Conservation (phyloP, 2,888 invertebrate genomes). For the Ornithoptera alexandrae region DNA sequence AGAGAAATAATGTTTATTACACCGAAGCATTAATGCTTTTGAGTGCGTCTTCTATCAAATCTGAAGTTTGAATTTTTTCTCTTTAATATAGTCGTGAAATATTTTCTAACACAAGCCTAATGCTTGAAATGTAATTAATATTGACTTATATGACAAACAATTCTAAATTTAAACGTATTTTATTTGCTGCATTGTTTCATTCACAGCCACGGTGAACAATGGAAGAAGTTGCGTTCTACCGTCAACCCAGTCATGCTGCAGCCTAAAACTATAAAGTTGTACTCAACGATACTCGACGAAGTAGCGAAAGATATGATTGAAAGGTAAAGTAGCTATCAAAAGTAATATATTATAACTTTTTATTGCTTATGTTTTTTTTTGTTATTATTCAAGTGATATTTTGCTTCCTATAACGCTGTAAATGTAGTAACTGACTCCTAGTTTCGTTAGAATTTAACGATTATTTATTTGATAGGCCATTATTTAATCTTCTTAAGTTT, state of each 20-base stretch:
- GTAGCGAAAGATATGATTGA: constrained; percentile 83
- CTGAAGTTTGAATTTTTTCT: not conserved
- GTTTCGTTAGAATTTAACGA: not conserved
- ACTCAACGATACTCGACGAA: constrained; percentile 81
- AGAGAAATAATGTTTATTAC: too few species aligned
- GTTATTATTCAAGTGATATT: not conserved
- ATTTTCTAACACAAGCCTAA: not conserved
- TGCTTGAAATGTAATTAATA: not conserved
- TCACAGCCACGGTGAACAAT: constrained; percentile 86
- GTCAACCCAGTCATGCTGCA: constrained; percentile 89
- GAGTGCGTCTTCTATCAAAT: not conserved
- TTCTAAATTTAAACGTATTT: too few species aligned
- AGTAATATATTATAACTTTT: not conserved
- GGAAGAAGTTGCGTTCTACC: constrained; percentile 86
- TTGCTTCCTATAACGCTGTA: not conserved
- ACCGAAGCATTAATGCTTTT: too few species aligned
- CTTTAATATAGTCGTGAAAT: not conserved
- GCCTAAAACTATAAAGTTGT: constrained; percentile 85
- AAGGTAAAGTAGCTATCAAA: constrained; percentile 64
- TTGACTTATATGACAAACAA: not conserved
- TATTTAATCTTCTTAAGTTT: not conserved
- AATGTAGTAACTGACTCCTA: not conserved
- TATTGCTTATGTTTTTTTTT: not conserved
- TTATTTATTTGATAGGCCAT: not conserved
- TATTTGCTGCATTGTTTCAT: not conserved